phyloP scores from a whole-genome alignment of 2,888 invertebrate species.

The Scaptomyza flava region DNA sequence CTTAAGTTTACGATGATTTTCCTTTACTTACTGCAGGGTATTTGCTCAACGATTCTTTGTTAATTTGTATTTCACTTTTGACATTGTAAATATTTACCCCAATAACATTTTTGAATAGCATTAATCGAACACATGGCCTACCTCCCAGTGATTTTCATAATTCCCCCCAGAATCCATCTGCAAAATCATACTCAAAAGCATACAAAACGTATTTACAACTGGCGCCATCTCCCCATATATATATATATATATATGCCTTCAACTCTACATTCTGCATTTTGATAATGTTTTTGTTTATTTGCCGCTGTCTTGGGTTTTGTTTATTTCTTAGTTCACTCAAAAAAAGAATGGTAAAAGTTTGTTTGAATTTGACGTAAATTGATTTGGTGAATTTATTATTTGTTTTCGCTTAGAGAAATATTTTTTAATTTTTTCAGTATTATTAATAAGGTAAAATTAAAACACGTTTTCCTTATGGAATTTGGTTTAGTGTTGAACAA shows the following conservation, averaged over 20 bases:
- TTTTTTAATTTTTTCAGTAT: background rate
- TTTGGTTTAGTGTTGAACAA: too few species aligned
- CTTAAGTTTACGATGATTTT: too few species aligned
- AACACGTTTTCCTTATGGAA: too few species aligned
- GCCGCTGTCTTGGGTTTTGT: slow-evolving; percentile 16
- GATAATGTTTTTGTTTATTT: slow-evolving; percentile 14
- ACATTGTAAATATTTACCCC: slow-evolving; percentile 26
- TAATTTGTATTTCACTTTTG: background rate
- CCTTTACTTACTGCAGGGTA: background rate
- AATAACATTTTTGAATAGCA: slow-evolving; percentile 11
- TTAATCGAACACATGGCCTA: slow-evolving; percentile 49
- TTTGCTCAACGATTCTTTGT: background rate
- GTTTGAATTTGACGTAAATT: slow-evolving; percentile 40
- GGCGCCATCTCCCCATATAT: slow-evolving; percentile 36
- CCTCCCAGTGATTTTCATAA: background rate
- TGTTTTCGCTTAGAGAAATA: background rate
- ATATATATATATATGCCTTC: background rate
- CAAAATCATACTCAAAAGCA: background rate
- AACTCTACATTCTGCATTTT: slow-evolving; percentile 20
- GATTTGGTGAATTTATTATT: slow-evolving; percentile 31
- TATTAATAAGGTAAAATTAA: too few species aligned
- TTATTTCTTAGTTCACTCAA: slow-evolving; percentile 29
- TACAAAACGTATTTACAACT: slow-evolving; percentile 28
- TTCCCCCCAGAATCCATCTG: background rate
- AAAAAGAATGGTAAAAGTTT: slow-evolving; percentile 13